These are phyloP conservation scores for Chrysomela aeneicollis DNA, from an alignment of 2,888 invertebrate genomes.

Conservation along the genomic window DNA sequence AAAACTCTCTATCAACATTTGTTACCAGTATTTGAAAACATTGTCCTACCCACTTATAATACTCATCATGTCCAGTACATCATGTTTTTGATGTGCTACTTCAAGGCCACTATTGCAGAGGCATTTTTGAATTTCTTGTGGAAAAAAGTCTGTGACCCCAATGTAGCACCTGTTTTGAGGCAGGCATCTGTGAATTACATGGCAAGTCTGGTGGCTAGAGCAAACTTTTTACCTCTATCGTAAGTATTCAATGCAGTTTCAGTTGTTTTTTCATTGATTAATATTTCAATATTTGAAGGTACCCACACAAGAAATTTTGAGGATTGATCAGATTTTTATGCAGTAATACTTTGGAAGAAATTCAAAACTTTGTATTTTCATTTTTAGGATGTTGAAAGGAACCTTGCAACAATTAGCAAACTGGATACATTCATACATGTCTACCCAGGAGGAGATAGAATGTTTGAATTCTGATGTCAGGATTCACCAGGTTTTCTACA, in stretches of 20 bases:
- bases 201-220: slow-evolving; percentile 77
- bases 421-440: slow-evolving; percentile 88
- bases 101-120: slow-evolving; percentile 68
- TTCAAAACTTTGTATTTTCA: too few relatives aligned
- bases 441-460: slow-evolving; percentile 68
- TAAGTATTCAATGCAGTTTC: slow-evolving; percentile 57
- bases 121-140: slow-evolving; percentile 76
- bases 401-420: slow-evolving; percentile 75
- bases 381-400: slow-evolving; percentile 70
- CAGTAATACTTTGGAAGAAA: too few relatives aligned
- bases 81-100: slow-evolving; percentile 77
- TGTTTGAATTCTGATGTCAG: slow-evolving; percentile 68
- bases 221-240: slow-evolving; percentile 69
- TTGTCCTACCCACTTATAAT: slow-evolving; percentile 84
- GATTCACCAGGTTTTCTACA: slow-evolving; percentile 88
- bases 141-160: slow-evolving; percentile 75
- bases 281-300: too few relatives aligned
- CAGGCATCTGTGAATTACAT: slow-evolving; percentile 78
- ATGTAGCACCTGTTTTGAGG: slow-evolving; percentile 69
- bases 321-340: too few relatives aligned
- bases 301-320: too few relatives aligned
- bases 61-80: slow-evolving; percentile 82
- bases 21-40: slow-evolving; percentile 77
- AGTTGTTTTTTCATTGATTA: slow-evolving; percentile 14
- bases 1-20: slow-evolving; percentile 69